Evolutionary conservation across 2,888 invertebrate genomes (phyloP).

Genomic region (Parasteatoda lunata): DNA sequence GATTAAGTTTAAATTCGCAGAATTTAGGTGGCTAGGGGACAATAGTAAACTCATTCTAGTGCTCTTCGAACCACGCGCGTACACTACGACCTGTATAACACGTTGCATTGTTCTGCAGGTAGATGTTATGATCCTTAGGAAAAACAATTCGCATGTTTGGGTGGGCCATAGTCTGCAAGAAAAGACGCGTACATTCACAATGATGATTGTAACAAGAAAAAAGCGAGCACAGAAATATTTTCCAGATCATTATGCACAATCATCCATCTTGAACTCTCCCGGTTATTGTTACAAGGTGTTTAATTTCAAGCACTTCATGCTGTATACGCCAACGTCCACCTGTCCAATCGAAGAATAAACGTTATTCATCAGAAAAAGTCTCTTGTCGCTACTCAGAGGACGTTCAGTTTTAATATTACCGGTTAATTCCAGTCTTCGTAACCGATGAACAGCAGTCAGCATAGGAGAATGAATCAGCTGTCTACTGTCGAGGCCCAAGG

Average conservation of each 20-base stretch:
- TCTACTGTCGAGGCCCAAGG: background rate
- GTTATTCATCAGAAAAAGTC: background rate
- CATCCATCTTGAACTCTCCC: background rate
- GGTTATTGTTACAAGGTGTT: background rate
- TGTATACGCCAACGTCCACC: background rate
- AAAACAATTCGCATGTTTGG: constrained; percentile 3
- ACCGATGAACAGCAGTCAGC: background rate
- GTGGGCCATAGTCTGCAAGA: background rate
- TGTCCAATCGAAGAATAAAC: background rate
- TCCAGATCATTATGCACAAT: background rate
- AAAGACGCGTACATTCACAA: background rate
- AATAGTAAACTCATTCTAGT: background rate
- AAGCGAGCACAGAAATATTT: background rate
- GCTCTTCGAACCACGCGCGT: background rate
- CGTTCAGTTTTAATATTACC: background rate
- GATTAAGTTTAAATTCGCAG: background rate
- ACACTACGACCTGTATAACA: constrained; percentile 1
- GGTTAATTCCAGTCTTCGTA: background rate
- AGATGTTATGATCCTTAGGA: background rate
- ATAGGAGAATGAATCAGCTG: background rate
- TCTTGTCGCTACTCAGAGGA: background rate
- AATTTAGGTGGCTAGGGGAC: background rate
- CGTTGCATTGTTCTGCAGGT: background rate
- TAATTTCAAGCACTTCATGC: background rate
- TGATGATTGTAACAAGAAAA: background rate